Base-by-base conservation (phyloP, 2,888 invertebrate species). In the Athrips mouffetella region DNA sequence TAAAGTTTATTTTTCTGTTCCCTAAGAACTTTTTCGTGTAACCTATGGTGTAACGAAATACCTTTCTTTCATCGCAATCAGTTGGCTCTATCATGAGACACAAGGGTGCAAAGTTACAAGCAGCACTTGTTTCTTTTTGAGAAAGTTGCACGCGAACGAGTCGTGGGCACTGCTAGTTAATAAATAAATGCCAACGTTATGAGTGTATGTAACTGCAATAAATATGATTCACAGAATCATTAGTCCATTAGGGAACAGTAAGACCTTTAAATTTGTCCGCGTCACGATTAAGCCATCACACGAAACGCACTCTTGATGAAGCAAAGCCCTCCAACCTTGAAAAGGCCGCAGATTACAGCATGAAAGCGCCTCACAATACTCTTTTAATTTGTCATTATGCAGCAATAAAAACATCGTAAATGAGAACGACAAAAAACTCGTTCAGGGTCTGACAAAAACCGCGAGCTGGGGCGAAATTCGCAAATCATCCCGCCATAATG, bases 311-410 rank as follows among this genome's bases (percentile, higher is more conserved):
- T 67, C 66, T 60, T 55, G 52, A 44, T 50, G 59, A 59, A 67
- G 71, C 69, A 69, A 72, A 69, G 67, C 70, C 66, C 70, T 69
- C 73, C 70, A 76, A 71, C 72, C 70, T 74, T 74, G 70, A 75
- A 80, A 74, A 71, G 71, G 63, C 65, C 60, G 62, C 60, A 67
- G 81, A 82, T 83, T 78, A 72, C 67, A 64, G 70, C 83, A 83
- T 84, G 81, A 84, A 86, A 87, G 77, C 73, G 81, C 73, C 70
- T 62, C 72, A 87, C 86, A 87, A 87, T 86, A 82, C 76, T 76
- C 79, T 84, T 80, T 85, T 86, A 87, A 87, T 87, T 88, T 86
- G 85, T 83, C 87, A 87, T 86, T 87, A 87, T 80, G 76, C 62
- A 77, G 80, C 80, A 86, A 87, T 87, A 86, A 87, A 87, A 88